phyloP scores from a whole-genome alignment of 2,888 invertebrate species.

The Mythimna vitellina region DNA sequence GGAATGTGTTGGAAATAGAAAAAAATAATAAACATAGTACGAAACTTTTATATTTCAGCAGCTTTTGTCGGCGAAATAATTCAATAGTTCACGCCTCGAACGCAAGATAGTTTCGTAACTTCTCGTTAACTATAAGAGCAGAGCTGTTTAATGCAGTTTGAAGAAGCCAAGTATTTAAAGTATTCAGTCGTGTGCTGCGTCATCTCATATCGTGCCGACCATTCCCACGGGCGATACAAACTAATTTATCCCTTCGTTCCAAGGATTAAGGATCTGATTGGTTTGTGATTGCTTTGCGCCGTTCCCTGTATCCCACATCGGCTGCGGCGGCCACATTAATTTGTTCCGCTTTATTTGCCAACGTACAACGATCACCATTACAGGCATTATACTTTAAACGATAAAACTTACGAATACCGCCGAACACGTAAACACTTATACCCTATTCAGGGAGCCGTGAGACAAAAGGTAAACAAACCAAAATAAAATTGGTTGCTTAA shows the following conservation, averaged over 20 bases:
- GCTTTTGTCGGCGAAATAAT: slow-evolving; percentile 25
- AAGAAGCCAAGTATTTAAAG: slow-evolving; percentile 66
- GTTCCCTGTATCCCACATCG: slow-evolving; percentile 61
- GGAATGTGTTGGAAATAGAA: slow-evolving; percentile 65
- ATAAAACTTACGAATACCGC: slow-evolving; percentile 44
- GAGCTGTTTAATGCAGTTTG: slow-evolving; percentile 48
- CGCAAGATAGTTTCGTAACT: slow-evolving; percentile 31
- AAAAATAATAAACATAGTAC: slow-evolving; percentile 55
- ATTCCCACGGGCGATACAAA: slow-evolving; percentile 73
- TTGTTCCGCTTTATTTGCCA: slow-evolving; percentile 80
- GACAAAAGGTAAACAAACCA: too few species aligned
- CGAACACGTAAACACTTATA: slow-evolving; percentile 36
- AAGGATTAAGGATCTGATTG: slow-evolving; percentile 69
- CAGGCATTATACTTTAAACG: slow-evolving; percentile 61
- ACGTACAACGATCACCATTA: slow-evolving; percentile 68
- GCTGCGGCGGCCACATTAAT: slow-evolving; percentile 72
- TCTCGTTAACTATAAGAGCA: slow-evolving; percentile 33
- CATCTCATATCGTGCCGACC: slow-evolving; percentile 66
- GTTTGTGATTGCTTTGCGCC: slow-evolving; percentile 67
- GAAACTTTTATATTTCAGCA: slow-evolving; percentile 43
- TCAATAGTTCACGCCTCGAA: slow-evolving; percentile 29
- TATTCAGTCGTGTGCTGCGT: slow-evolving; percentile 69
- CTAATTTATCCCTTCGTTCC: slow-evolving; percentile 64
- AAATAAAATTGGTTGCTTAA: too few species aligned
- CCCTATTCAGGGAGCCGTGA: too few species aligned